These are phyloP conservation scores for Julus scanicus DNA, from an alignment of 2,888 invertebrate genomes.

Conservation along the genomic window DNA sequence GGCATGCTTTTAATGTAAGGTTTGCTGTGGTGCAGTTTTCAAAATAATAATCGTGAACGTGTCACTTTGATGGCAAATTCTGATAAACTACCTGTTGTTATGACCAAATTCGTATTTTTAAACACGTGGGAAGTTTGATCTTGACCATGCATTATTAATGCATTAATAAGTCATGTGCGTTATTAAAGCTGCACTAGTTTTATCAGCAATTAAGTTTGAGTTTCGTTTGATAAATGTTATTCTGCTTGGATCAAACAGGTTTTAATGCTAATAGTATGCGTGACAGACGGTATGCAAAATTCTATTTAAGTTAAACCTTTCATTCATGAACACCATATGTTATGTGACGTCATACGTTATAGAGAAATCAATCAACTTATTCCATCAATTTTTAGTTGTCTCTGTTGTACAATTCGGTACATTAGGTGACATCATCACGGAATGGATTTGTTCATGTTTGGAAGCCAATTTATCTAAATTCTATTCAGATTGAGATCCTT, in stretches of 20 bases:
- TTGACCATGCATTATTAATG: not conserved
- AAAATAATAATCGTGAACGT: not conserved
- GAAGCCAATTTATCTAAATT: no score
- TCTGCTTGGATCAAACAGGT: not conserved
- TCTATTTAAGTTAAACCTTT: not conserved
- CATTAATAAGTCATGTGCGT: not conserved
- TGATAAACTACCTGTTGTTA: not conserved
- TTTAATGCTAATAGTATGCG: not conserved
- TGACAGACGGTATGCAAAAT: not conserved
- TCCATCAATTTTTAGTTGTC: no score
- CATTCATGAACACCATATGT: not conserved
- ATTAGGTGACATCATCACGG: no score
- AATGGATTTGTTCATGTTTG: no score
- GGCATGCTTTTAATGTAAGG: no score
- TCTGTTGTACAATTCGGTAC: no score
- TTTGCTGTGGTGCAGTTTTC: no score
- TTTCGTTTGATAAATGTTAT: not conserved
- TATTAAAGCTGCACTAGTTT: not conserved
- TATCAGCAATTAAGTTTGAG: not conserved
- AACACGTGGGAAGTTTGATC: not conserved
- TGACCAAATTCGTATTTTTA: not conserved
- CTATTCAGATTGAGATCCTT: no score
- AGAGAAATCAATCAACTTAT: no score
- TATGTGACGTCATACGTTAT: not conserved
- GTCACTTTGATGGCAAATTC: not conserved